Conservation (phyloP, 2,888 invertebrate genomes). For the Lasioglossum zephyrum region DNA sequence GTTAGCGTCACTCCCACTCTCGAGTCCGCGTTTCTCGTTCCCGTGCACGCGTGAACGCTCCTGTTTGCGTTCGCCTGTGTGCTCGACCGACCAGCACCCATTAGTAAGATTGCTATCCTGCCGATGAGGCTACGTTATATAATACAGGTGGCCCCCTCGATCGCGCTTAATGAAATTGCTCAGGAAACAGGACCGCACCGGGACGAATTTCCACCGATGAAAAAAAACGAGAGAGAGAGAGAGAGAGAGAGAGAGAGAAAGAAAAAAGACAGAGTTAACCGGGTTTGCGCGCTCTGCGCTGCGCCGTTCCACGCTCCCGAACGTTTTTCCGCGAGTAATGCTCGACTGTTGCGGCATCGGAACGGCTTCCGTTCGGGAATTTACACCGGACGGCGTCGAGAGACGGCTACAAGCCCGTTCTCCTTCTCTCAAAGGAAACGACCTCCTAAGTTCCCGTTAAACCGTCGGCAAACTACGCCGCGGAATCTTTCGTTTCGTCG, state of each 20-base stretch:
- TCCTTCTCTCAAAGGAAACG: slow-evolving; percentile 31
- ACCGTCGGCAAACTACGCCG: slow-evolving; percentile 30
- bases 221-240: neutral
- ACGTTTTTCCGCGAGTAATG: neutral
- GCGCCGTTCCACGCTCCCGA: neutral
- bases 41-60: slow-evolving; percentile 29
- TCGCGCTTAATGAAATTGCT: slow-evolving; percentile 80
- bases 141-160: slow-evolving; percentile 72
- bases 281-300: neutral
- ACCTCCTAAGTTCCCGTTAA: slow-evolving; percentile 60
- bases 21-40: slow-evolving; percentile 31
- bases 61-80: slow-evolving; percentile 39
- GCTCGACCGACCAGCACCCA: slow-evolving; percentile 64
- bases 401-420: slow-evolving; percentile 11
- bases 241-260: neutral
- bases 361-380: slow-evolving; percentile 26
- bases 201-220: slow-evolving; percentile 45
- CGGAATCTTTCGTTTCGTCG: slow-evolving; percentile 45
- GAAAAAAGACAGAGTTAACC: slow-evolving; percentile 4
- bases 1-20: slow-evolving; percentile 28
- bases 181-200: slow-evolving; percentile 70
- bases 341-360: neutral
- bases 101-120: slow-evolving; percentile 79
- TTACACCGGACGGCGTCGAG: neutral
- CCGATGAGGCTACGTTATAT: slow-evolving; percentile 76